Conservation (phyloP, 2,888 invertebrate species). For the Drosophila nigritarsus region DNA sequence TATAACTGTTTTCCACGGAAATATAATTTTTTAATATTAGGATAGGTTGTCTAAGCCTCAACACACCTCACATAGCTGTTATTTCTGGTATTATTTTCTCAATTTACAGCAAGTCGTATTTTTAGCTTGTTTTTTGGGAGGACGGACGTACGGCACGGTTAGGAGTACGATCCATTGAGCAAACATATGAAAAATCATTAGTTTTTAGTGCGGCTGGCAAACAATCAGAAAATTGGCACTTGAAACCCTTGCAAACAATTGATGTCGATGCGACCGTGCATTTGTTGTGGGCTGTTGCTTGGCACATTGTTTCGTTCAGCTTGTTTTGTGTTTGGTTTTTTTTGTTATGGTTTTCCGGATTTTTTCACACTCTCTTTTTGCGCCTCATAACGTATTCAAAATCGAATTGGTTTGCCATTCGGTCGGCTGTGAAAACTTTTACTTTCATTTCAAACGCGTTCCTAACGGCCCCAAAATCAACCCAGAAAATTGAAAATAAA, state of each 20-base stretch:
- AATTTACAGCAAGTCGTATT: slow-evolving; percentile 45
- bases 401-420: slow-evolving; percentile 74
- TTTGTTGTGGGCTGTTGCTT: slow-evolving; percentile 30
- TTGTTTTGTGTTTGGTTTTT: slow-evolving; percentile 9
- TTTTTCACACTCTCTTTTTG: slow-evolving; percentile 76
- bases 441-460: slow-evolving; percentile 63
- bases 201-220: slow-evolving; percentile 79
- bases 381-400: slow-evolving; percentile 82
- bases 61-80: not conserved
- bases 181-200: slow-evolving; percentile 81
- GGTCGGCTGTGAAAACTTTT: slow-evolving; percentile 66
- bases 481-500: slow-evolving; percentile 74
- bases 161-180: slow-evolving; percentile 67
- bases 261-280: slow-evolving; percentile 45
- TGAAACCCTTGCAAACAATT: slow-evolving; percentile 65
- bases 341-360: slow-evolving; percentile 67
- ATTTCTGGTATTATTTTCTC: slow-evolving; percentile 21
- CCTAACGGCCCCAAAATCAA: slow-evolving; percentile 47
- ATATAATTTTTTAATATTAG: not conserved
- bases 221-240: slow-evolving; percentile 79
- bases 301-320: slow-evolving; percentile 2
- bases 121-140: slow-evolving; percentile 3
- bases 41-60: not conserved
- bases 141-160: not conserved
- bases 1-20: not conserved